A percentile compares a stretch with the other conserved stretches of the same genome.
Conservation (phyloP, 2,888 invertebrate species). For the Desoria tigrina region DNA sequence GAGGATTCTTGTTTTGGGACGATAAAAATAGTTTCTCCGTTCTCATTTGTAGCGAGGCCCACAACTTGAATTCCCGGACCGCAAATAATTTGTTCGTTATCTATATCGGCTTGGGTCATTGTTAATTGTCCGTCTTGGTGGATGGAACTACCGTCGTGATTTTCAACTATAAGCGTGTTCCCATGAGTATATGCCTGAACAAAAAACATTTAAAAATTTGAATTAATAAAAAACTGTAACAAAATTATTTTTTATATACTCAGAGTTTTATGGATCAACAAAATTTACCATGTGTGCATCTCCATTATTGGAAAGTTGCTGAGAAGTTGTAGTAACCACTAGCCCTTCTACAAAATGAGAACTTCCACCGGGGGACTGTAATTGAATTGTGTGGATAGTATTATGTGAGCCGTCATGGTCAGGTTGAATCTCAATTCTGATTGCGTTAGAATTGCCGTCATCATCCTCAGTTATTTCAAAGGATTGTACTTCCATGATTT, state of each 20-base stretch:
- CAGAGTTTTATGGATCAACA: no score
- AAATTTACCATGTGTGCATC: neutral
- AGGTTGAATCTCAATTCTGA: constrained; percentile 30
- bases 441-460: neutral
- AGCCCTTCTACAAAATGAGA: constrained; percentile 44
- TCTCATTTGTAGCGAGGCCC: constrained; percentile 31
- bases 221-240: no score
- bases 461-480: constrained; percentile 6
- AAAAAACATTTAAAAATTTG: neutral
- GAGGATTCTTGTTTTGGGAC: constrained; percentile 21
- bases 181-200: neutral
- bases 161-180: constrained; percentile 2
- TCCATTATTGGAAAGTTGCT: constrained; percentile 5
- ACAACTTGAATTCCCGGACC: constrained; percentile 27
- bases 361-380: constrained; percentile 38
- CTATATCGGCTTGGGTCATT: neutral
- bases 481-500: neutral
- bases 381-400: constrained; percentile 38
- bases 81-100: constrained; percentile 2
- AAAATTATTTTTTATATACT: no score
- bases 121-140: neutral
- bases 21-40: constrained; percentile 37
- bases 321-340: constrained; percentile 30
- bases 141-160: neutral
- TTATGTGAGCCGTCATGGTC: constrained; percentile 26